A percentile compares a stretch with the other conserved stretches of the same genome.
phyloP scores from a whole-genome alignment of 1,140 invertebrate species.

The Trichogramma pretiosum region DNA sequence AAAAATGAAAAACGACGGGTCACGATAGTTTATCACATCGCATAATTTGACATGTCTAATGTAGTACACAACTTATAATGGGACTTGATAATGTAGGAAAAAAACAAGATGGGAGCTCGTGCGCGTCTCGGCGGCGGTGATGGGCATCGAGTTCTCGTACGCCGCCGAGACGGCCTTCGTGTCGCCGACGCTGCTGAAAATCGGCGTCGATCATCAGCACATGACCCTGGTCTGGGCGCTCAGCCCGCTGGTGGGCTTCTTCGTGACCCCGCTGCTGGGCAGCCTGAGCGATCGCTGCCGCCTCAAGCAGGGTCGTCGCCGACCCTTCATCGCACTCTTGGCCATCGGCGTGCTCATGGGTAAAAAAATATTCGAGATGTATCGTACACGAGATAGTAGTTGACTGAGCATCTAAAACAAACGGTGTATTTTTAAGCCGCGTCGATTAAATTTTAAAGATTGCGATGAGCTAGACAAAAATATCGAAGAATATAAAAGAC shows the following conservation, averaged over 20 bases:
- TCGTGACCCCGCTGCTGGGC: constrained; percentile 84
- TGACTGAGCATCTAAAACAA: neutral
- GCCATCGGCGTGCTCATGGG: constrained; percentile 83
- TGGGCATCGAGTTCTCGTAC: constrained; percentile 96
- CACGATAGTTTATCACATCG: too few species aligned
- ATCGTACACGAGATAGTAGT: constrained; percentile 1
- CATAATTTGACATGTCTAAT: too few species aligned
- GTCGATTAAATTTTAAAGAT: too few species aligned
- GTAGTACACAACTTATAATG: too few species aligned
- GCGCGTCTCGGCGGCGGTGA: constrained; percentile 83
- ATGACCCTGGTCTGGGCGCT: constrained; percentile 95
- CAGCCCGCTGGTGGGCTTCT: constrained; percentile 85
- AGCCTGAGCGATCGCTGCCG: constrained; percentile 85
- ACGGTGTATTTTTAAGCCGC: too few species aligned
- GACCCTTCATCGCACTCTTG: constrained; percentile 85
- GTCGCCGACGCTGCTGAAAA: constrained; percentile 85
- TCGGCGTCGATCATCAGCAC: constrained; percentile 79
- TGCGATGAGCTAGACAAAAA: too few species aligned
- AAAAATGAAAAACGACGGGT: neutral
- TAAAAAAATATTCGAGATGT: constrained; percentile 42
- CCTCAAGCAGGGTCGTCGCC: constrained; percentile 67
- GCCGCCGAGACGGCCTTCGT: constrained; percentile 96
- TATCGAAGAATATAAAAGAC: too few species aligned
- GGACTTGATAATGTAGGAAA: constrained; percentile 48
- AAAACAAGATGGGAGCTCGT: constrained; percentile 79